Evolutionary conservation across 2,888 invertebrate genomes (phyloP).

Genomic region (Trichacis sp.): DNA sequence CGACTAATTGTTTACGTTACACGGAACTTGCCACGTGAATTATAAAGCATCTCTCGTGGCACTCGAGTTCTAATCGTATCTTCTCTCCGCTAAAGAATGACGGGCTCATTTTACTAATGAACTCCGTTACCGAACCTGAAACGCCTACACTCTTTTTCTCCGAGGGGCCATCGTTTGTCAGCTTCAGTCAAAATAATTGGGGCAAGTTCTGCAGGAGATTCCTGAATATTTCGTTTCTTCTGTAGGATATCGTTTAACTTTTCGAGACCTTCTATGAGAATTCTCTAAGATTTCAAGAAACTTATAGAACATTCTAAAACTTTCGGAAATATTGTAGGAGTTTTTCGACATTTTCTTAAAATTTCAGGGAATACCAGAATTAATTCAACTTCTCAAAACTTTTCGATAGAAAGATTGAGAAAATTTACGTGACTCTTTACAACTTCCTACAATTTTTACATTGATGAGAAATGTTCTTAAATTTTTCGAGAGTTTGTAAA

Average conservation of each 20-base stretch:
- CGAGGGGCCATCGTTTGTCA: conserved; percentile 18
- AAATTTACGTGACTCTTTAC: too few relatives aligned
- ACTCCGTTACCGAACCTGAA: conserved; percentile 44
- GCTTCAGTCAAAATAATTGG: conserved; percentile 19
- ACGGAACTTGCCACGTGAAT: conserved; percentile 60
- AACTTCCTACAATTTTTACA: too few relatives aligned
- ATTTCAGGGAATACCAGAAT: too few relatives aligned
- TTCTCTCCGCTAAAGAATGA: conserved; percentile 52
- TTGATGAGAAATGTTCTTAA: too few relatives aligned
- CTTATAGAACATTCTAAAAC: too few relatives aligned
- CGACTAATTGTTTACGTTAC: conserved; percentile 66
- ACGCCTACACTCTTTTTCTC: conserved; percentile 2
- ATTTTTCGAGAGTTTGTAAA: too few relatives aligned
- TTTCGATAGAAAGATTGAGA: too few relatives aligned
- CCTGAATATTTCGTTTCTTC: conserved; percentile 7
- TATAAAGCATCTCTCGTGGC: conserved; percentile 51
- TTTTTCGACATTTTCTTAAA: too few relatives aligned
- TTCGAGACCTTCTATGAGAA: too few relatives aligned
- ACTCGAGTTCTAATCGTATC: conserved; percentile 52
- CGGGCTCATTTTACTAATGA: conserved; percentile 59
- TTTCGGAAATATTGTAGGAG: too few relatives aligned
- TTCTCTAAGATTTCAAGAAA: too few relatives aligned
- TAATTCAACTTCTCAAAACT: too few relatives aligned
- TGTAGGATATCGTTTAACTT: not conserved
- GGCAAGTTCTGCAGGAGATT: conserved; percentile 15